Percentiles rank a stretch among this genome's conserved stretches.
phyloP scores from a whole-genome alignment of 2,888 invertebrate genomes.

The Octonoba sinensis region DNA sequence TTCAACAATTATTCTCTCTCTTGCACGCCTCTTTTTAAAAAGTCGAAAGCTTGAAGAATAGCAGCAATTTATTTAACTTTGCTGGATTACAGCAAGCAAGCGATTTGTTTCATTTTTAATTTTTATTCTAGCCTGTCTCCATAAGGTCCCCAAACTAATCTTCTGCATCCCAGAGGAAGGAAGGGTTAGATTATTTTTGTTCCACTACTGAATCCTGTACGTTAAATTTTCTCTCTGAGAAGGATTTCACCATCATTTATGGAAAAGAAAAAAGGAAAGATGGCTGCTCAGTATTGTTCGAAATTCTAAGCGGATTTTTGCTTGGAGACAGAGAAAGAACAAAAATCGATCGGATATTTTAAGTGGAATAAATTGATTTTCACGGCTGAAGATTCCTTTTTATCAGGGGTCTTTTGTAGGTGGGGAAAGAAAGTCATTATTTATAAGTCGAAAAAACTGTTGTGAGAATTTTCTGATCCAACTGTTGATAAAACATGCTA shows the following conservation, averaged over 20 bases:
- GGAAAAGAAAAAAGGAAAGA: no score
- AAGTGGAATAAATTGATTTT: slow-evolving; percentile 16
- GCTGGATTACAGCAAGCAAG: slow-evolving; percentile 12
- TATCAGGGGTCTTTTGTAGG: no score
- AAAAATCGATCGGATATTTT: slow-evolving; percentile 26
- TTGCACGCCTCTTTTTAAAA: no score
- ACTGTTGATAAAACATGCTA: no score
- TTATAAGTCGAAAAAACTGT: no score
- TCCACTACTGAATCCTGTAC: neutral
- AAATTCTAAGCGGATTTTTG: no score
- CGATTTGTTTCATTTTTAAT: slow-evolving; percentile 3
- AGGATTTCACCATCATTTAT: slow-evolving; percentile 7
- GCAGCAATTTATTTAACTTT: slow-evolving; percentile 28
- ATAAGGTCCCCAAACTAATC: slow-evolving; percentile 11
- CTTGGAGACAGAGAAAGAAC: no score
- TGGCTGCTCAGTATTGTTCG: no score
- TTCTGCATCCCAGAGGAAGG: slow-evolving; percentile 19
- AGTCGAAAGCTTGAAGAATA: slow-evolving; percentile 17
- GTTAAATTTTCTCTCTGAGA: neutral
- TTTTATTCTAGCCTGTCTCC: neutral
- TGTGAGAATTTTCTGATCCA: no score
- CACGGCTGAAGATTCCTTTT: neutral
- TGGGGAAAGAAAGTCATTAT: no score
- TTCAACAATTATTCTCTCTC: slow-evolving; percentile 7
- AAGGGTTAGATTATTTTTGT: slow-evolving; percentile 21